Evolutionary conservation across 1,140 invertebrate genomes (phyloP), one percentile per base, ranked within the genome.

Genomic region (Reticulitermes speratus): DNA sequence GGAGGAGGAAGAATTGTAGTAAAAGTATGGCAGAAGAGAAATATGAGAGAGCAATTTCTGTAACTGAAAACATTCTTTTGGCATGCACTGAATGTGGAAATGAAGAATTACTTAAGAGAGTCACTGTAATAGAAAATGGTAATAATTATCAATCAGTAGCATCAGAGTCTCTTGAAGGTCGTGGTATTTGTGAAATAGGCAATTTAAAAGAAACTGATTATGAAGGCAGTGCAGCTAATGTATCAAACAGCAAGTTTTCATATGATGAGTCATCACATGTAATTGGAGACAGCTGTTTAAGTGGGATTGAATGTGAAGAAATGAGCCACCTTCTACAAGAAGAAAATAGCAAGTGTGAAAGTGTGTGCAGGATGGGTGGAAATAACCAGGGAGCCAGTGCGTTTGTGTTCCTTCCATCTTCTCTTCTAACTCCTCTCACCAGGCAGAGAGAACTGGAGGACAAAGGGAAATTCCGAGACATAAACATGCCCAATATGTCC

Each of bases 251-350:
- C 16, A 84, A 84, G 48, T 84, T 52, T 52, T 84, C 45, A 0
- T 84, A 52, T 19, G 83, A 84, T 48, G 83, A 84, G 6, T 9
- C 25, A 32, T 52, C 23, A 59, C 44, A 32, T 75, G 12, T 75
- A 75, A 25, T 5, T 30, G 65, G 2, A 75, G 65, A 75, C 11
- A 75, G n/a, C 2, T n/a, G n/a, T 75, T 30, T 75, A 16, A 75
- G 25, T 75, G 65, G n/a, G 14, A 75, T 30, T 48, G 83, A 84
- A 84, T 84, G 48, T 84, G 83, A 52, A 25, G 83, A 84, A 84
- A 84, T 84, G 83, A 84, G 83, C 30, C 83, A 84, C 30, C 83
- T 84, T 21, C 48, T 84, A 30, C 83, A 84, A 32, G 32, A 65
- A 16, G 59, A 85, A 7, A 48, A 55, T 16, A 25, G 44, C 5